Conservation (phyloP, 2,888 invertebrate species). For the Epinotia nisella region DNA sequence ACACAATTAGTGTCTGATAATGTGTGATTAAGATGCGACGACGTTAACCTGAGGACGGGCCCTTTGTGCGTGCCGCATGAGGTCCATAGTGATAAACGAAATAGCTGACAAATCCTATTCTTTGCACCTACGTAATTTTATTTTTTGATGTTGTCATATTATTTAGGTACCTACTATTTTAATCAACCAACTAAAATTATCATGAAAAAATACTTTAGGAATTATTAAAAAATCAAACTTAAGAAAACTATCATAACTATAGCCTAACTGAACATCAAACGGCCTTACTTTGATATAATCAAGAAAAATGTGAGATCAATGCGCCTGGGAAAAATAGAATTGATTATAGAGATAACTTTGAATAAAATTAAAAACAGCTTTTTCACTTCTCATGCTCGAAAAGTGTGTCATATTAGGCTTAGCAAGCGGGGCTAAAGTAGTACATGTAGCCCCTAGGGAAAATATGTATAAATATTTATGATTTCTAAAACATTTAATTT, state of each 20-base stretch:
- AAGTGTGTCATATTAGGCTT: no score
- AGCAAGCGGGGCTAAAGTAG: no score
- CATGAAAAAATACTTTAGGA: not conserved
- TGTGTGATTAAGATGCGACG: conserved; percentile 28
- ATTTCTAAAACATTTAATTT: no score
- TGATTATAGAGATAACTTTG: not conserved
- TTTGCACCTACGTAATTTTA: no score
- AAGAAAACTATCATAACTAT: conserved; percentile 3
- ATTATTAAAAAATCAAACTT: not conserved
- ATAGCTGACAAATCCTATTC: no score
- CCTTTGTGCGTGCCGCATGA: not conserved
- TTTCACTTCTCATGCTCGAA: no score
- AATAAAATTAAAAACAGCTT: not conserved
- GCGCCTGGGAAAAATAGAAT: conserved; percentile 21
- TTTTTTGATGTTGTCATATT: no score
- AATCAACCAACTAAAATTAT: not conserved
- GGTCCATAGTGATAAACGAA: not conserved
- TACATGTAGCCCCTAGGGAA: no score
- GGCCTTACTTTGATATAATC: conserved; percentile 9
- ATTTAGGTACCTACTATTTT: not conserved
- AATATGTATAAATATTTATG: no score
- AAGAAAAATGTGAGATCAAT: not conserved
- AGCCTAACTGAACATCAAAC: conserved; percentile 18
- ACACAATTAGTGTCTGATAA: conserved; percentile 56
- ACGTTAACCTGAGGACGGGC: not conserved